Base-by-base conservation (phyloP, 37 sponge, comb jelly and placozoan genomes). In the Corticium candelabrum region DNA sequence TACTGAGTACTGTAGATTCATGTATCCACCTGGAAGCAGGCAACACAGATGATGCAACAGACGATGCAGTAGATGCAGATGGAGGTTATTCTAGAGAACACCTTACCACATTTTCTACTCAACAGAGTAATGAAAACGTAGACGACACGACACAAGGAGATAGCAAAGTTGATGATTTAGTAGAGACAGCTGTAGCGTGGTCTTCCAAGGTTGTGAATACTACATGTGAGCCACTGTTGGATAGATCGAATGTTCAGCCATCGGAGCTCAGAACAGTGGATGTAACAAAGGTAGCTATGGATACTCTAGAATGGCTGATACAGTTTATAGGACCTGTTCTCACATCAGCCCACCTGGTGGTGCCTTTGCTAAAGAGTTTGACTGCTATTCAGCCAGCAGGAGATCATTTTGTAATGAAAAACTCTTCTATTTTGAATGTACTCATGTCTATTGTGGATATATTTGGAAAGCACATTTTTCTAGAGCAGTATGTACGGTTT, bases 271-370 rank as follows among this genome's bases (percentile, higher is more conserved):
- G n/a, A n/a, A n/a, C n/a, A n/a, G 62, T 50, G 15, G 62, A 50
- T 21, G 62, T 93, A 0, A 41, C 87, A 27, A 76, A 85, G 41
- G 85, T 93, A 41, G 85, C 88, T 0, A 71, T 69, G 5, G 93
- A 93, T 41, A 81, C 83, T 68, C 41, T 89, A 0, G 74, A 40
- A 30, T 93, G 93, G 93, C 50, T 93, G 88, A 21, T 79, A 37
- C 67, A 80, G 39, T 69, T 88, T 3, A 79, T 93, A 15, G 90
- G 90, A 0, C 93, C 93, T 7, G 3, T 93, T 32, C 69, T 93
- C 37, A 67, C 85, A 30, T 83, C 93, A 3, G 36, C 69, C 41
- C 83, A 93, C 76, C 86, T 93, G 39, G 77, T 69, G 1, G 56
- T 69, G 11, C 90, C 93, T 0, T 78, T 93, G 15, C 21, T 50